These are phyloP conservation scores for Lochmaea crataegi DNA, from an alignment of 2,888 invertebrate species.

Conservation along the genomic window DNA sequence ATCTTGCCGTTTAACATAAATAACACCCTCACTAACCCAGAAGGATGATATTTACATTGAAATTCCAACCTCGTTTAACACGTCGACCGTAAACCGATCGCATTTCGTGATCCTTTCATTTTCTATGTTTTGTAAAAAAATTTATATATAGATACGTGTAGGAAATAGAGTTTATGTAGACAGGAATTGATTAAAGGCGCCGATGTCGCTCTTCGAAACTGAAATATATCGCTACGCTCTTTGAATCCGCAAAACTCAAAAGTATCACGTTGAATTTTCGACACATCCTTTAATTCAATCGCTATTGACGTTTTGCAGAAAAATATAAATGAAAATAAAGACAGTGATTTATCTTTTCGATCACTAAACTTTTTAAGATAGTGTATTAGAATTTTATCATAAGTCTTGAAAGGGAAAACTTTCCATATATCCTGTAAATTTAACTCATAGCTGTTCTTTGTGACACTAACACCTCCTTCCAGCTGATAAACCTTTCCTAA, in stretches of 20 bases:
- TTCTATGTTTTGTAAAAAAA: slow-evolving; percentile 9
- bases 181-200: slow-evolving; percentile 25
- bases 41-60: neutral
- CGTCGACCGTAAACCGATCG: slow-evolving; percentile 1
- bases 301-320: slow-evolving; percentile 11
- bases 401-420: too few species aligned
- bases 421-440: too few species aligned
- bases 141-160: neutral
- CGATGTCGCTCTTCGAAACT: slow-evolving; percentile 9
- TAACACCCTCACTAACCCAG: too few species aligned
- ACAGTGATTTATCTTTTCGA: neutral
- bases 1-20: too few species aligned
- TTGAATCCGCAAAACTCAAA: slow-evolving; percentile 15
- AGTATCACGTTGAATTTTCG: slow-evolving; percentile 9
- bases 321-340: neutral
- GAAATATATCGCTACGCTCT: slow-evolving; percentile 21
- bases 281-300: neutral
- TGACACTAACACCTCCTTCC: too few species aligned
- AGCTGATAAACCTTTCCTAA: too few species aligned
- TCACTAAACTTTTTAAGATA: neutral
- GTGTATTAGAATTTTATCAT: too few species aligned
- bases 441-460: too few species aligned
- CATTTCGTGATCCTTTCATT: slow-evolving; percentile 6
- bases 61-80: slow-evolving; percentile 1
- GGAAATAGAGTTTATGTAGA: slow-evolving; percentile 4